These are phyloP conservation scores for Papilio helenus DNA, from an alignment of 1,140 invertebrate genomes.

Conservation along the genomic window DNA sequence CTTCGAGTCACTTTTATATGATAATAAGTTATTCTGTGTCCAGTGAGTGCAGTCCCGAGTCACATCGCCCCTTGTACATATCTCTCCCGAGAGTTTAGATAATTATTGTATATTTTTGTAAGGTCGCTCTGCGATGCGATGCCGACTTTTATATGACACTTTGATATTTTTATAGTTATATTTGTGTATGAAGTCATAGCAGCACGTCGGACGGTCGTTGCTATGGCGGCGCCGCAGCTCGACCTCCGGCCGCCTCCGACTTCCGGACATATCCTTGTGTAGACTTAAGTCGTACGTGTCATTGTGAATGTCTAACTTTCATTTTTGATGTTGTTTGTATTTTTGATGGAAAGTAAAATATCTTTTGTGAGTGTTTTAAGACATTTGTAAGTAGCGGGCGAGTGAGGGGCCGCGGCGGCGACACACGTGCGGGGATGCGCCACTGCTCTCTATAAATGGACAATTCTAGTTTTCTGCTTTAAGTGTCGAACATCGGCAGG, in stretches of 20 bases:
- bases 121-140: not conserved
- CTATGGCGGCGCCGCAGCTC: too few relatives aligned
- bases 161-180: constrained; percentile 32
- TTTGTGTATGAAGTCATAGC: not conserved
- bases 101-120: constrained; percentile 14
- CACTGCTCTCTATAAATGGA: too few relatives aligned
- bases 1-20: not conserved
- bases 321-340: constrained; percentile 13
- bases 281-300: not conserved
- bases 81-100: not conserved
- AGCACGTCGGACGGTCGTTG: not conserved
- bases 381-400: not conserved
- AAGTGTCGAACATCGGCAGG: too few relatives aligned
- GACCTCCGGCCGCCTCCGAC: too few relatives aligned
- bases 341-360: constrained; percentile 32
- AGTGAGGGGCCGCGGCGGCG: not conserved
- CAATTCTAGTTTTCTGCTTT: too few relatives aligned
- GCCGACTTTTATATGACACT: constrained; percentile 9
- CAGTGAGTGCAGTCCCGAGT: constrained; percentile 9
- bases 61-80: not conserved
- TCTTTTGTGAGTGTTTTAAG: constrained; percentile 25
- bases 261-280: not conserved
- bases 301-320: not conserved
- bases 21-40: not conserved
- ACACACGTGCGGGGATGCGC: not conserved